Evolutionary conservation across 2,888 invertebrate species (phyloP), one percentile per base, ranked within the genome.

Genomic region (Chrysina gloriosa): DNA sequence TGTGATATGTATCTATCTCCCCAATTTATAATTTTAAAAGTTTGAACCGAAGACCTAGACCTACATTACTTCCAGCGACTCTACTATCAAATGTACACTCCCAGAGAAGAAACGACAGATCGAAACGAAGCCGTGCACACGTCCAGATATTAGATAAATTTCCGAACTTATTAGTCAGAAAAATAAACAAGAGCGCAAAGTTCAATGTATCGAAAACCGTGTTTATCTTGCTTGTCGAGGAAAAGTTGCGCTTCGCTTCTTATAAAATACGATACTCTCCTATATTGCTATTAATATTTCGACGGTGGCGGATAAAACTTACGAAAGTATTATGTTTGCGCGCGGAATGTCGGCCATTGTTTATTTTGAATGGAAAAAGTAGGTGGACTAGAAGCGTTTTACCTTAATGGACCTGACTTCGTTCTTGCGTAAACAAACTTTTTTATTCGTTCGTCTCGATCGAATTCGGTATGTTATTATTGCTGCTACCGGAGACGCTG

Each of bases 331-430:
- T 29, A 52, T 52, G 29, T 52, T 29, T 29, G 25, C 16, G 11
- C 5, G 52, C 52, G 52, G 52, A 29, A 52, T 29, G 52, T 52
- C 29, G 14, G 29, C 5, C 6, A 14, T 52, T 52, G 52, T 27
- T 52, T 52, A 52, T 27, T 14, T 29, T 29, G 29, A 52, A 27
- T 52, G n/a, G 52, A 29, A 16, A 27, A 52, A 31, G 52, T 31
- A 29, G 52, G 14, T 16, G 14, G 42, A 6, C 4, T 4, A 16
- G 4, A 16, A 42, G 52, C 52, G 27, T 58, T 42, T 58, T 58
- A 58, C 58, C 58, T 39, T 58, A 58, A 39, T 58, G 39, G 34
- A 39, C 16, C 58, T 52, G 16, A 16, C n/a, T 23, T 58, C 58
- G 25, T 27, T 25, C 39, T 58, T 27, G 7, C 25, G 58, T 58